Base-by-base conservation (phyloP, 1,140 invertebrate species). In the Trichonephila clavata region DNA sequence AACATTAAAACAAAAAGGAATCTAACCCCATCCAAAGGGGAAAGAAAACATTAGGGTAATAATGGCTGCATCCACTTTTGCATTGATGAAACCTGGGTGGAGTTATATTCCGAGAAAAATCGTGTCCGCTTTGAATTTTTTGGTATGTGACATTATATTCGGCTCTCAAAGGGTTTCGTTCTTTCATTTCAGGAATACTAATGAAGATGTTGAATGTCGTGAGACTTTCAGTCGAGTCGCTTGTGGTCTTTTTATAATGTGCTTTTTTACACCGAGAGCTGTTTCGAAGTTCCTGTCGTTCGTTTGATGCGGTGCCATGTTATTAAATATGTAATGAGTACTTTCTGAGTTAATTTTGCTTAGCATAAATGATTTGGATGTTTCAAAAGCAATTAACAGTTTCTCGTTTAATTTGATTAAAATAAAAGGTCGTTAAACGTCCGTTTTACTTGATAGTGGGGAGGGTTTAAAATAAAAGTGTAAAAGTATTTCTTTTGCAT, bases 71-170 rank as follows among this genome's bases (percentile, higher is more conserved):
- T 83, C 50, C 13, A 83, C 81, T 83, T 83, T 83, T 59, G 43
- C 50, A 59, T 83, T 83, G 50, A 83, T 83, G 81, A 83, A 83
- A 59, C 39, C 50, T 57, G 81, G 81, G 81, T 83, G 81, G 81
- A 83, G 81, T 50, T 57, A 77, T 77, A 77, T 77, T 18, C 32
- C 3, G 21, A n/a, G 43, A 13, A 16, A 27, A 50, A 57, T 83
- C 81, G 81, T 83, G 81, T 43, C 81, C 43, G 81, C 21, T 83
- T 83, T 83, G 20, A 27, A 57, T 24, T 83, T 83, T 83, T 57
- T 83, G 81, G 81, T 83, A 83, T 83, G 81, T 24, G 81, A 83
- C 81, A 83, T 83, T 21, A n/a, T 83, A 83, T 83, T 83, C 20
- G 50, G 50, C 32, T 77, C 50, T 83, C 81, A 83, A 83, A 59